Conservation (phyloP, 1,140 invertebrate genomes). For the Lepidurus couesii region DNA sequence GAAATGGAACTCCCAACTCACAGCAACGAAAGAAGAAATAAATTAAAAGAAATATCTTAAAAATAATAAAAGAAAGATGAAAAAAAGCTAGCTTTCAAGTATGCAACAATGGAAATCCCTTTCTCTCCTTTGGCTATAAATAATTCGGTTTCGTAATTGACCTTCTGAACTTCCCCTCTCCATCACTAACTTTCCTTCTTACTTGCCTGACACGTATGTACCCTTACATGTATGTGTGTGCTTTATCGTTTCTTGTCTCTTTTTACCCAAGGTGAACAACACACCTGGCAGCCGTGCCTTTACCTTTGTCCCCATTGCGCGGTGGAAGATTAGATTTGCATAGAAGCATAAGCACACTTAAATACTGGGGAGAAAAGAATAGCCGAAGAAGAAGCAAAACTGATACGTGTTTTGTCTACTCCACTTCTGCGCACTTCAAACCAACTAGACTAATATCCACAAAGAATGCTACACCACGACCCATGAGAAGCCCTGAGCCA, state of each 20-base stretch:
- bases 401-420: too few relatives aligned
- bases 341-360: background rate
- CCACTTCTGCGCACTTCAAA: too few relatives aligned
- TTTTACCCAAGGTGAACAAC: background rate
- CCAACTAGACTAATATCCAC: too few relatives aligned
- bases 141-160: slow-evolving; percentile 7
- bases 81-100: background rate
- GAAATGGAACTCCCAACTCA: background rate
- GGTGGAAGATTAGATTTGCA: background rate
- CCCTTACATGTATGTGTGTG: background rate
- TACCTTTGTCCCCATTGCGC: background rate
- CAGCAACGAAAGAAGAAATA: too few relatives aligned
- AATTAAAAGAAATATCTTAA: background rate
- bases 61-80: background rate
- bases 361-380: background rate
- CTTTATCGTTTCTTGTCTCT: background rate
- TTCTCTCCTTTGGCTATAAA: background rate
- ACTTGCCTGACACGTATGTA: background rate
- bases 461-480: too few relatives aligned
- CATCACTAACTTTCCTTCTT: background rate
- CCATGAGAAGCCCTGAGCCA: too few relatives aligned
- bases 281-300: background rate
- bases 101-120: background rate
- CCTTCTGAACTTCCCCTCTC: background rate
- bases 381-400: background rate